Evolutionary conservation across 2,113 vertebrate species (phyloP).

Genomic region (Coreoperca whiteheadi): DNA sequence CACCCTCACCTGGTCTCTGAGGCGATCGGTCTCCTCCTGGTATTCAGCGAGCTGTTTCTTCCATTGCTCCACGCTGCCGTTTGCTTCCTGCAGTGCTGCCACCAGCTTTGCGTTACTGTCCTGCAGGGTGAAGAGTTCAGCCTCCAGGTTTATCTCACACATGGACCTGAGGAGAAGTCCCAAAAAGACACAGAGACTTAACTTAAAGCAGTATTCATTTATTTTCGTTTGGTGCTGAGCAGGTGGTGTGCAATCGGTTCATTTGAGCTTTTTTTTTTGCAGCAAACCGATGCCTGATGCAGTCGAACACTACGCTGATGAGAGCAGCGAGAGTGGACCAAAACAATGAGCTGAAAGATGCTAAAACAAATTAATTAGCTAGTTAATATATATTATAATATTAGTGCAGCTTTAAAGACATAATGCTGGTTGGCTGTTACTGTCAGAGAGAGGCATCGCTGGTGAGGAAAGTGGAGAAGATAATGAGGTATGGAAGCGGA

Average conservation of each 20-base stretch:
- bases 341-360: neutral
- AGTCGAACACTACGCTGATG: neutral
- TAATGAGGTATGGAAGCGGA: slow-evolving; percentile 29
- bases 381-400: too few species aligned
- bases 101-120: slow-evolving; percentile 94
- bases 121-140: slow-evolving; percentile 94
- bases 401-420: neutral
- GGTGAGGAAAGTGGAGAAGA: neutral
- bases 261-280: neutral
- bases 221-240: neutral
- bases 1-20: slow-evolving; percentile 88
- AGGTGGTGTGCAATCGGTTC: too few species aligned
- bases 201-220: neutral
- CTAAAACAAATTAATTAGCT: neutral
- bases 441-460: neutral
- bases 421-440: neutral
- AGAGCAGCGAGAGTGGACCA: neutral
- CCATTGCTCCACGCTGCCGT: slow-evolving; percentile 92
- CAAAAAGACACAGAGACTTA: neutral
- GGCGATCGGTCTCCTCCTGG: slow-evolving; percentile 91
- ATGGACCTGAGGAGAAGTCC: slow-evolving; percentile 85
- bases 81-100: slow-evolving; percentile 92
- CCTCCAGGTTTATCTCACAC: slow-evolving; percentile 94
- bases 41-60: slow-evolving; percentile 93
- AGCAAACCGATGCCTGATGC: too few species aligned